A percentile compares a stretch with the other conserved stretches of the same genome.
phyloP scores from a whole-genome alignment of 2,888 invertebrate species.

The Torymus texanus region DNA sequence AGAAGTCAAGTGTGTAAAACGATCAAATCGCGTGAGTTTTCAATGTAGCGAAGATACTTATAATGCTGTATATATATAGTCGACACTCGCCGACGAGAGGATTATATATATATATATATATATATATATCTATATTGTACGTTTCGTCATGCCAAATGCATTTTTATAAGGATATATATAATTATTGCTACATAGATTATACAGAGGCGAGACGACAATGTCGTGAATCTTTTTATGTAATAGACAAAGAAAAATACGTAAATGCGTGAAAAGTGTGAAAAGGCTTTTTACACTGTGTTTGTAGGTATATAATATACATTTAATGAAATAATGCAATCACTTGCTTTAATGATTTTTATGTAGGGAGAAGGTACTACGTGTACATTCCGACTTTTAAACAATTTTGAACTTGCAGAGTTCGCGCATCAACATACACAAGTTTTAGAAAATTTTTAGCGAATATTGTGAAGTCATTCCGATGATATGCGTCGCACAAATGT shows the following conservation, averaged over 20 bases:
- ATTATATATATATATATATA: not conserved
- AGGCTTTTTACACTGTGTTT: slow-evolving; percentile 4
- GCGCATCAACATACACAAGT: slow-evolving; percentile 21
- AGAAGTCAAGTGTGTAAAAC: not conserved
- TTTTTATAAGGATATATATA: slow-evolving; percentile 24
- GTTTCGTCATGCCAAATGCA: slow-evolving; percentile 44
- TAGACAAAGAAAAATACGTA: not conserved
- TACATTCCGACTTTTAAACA: slow-evolving; percentile 33
- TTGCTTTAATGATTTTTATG: slow-evolving; percentile 43
- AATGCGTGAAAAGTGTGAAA: not conserved
- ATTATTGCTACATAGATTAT: not conserved
- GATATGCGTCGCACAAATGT: slow-evolving; percentile 8
- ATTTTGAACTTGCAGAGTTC: slow-evolving; percentile 29
- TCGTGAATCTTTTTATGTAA: not conserved
- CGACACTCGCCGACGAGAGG: no score
- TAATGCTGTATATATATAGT: no score
- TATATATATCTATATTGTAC: slow-evolving; percentile 1
- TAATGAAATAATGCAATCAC: slow-evolving; percentile 26
- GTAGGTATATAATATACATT: not conserved
- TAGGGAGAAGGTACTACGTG: slow-evolving; percentile 3
- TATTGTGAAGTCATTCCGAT: slow-evolving; percentile 29
- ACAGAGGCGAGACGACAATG: not conserved
- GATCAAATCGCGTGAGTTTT: not conserved
- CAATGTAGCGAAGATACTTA: slow-evolving; percentile 8
- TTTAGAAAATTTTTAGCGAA: slow-evolving; percentile 38